A percentile compares a stretch with the other conserved stretches of the same genome.
Evolutionary conservation across 2,113 vertebrate genomes (phyloP).

Genomic region (Turdus rufiventris): DNA sequence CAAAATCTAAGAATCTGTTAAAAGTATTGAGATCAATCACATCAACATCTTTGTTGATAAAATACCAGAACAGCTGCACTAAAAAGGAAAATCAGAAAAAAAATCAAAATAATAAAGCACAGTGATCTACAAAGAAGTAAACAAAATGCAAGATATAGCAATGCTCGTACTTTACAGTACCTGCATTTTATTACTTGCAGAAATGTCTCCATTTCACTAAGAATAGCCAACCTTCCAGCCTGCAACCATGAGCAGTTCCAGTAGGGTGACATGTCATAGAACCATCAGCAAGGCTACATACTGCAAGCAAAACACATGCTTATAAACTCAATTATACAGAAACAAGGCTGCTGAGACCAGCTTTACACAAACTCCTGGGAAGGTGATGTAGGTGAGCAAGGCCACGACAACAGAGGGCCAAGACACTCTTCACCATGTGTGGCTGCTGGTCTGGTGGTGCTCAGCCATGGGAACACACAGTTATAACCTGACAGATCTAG

Average conservation of each 20-base stretch:
- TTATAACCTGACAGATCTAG: not conserved
- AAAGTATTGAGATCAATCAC: not conserved
- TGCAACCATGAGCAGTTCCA: fast-evolving
- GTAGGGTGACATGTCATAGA: not conserved
- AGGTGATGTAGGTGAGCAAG: not conserved
- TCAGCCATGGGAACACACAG: not conserved
- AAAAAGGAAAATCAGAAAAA: not conserved
- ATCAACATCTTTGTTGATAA: not conserved
- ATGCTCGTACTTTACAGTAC: not conserved
- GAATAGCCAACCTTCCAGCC: not conserved
- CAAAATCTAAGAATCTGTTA: not conserved
- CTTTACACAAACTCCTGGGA: not conserved
- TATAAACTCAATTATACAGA: not conserved
- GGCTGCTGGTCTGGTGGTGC: not conserved
- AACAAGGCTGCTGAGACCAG: not conserved
- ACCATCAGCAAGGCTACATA: not conserved
- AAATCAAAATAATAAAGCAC: not conserved
- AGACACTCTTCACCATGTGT: not conserved
- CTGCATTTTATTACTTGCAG: not conserved
- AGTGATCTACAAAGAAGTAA: not conserved
- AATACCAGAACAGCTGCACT: not conserved
- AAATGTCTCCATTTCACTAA: not conserved
- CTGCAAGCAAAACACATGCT: not conserved
- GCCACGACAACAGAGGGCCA: fast-evolving
- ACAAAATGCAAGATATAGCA: not conserved